Evolutionary conservation across 2,797 vertebrate species (phyloP).

Genomic region (Pantherophis alleghaniensis): DNA sequence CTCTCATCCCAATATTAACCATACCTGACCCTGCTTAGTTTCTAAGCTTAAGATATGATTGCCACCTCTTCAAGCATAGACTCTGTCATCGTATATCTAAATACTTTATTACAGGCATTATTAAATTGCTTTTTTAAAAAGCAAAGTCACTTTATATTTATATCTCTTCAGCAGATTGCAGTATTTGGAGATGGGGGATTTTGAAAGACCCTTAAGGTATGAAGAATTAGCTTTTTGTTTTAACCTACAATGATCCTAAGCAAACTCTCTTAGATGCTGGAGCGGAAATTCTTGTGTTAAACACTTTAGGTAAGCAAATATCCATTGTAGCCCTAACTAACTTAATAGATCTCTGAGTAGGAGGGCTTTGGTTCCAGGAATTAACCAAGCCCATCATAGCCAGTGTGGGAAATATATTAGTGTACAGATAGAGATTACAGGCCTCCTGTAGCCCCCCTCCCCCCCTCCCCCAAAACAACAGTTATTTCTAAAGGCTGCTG

Average conservation of each 20-base stretch:
- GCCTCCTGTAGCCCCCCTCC: neutral
- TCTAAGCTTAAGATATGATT: neutral
- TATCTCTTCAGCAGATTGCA: slow-evolving; percentile 1
- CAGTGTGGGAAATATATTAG: too few relatives aligned
- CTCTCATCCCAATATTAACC: neutral
- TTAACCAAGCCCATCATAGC: neutral
- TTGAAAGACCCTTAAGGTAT: neutral
- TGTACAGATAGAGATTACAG: neutral
- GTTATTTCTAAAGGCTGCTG: neutral
- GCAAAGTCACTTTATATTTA: neutral
- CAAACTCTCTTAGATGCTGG: neutral
- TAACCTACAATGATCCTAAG: neutral
- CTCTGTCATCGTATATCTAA: neutral
- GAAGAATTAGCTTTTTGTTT: neutral
- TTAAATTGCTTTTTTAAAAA: neutral
- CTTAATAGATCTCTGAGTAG: neutral
- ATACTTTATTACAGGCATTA: neutral
- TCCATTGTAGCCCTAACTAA: neutral
- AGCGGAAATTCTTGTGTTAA: neutral
- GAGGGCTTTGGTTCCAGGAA: neutral
- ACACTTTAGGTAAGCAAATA: neutral
- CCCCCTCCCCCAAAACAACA: neutral
- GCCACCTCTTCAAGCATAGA: neutral
- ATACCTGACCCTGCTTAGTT: neutral
- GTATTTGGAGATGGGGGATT: neutral